Evolutionary conservation across 2,888 invertebrate species (phyloP).

Genomic region (Caenorhabditis angaria): DNA sequence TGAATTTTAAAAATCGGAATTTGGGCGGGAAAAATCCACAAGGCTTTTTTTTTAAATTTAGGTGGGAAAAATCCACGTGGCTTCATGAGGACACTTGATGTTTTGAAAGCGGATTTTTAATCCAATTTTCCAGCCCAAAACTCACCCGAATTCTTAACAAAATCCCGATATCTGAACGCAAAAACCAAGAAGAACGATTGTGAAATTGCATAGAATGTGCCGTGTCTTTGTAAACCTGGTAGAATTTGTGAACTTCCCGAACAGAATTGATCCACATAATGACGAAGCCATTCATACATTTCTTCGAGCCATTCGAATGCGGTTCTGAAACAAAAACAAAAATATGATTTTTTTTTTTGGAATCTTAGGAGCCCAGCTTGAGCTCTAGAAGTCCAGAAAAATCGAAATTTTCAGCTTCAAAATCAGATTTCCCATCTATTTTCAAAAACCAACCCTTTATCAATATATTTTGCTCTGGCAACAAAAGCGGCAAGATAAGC

Average conservation of each 20-base stretch:
- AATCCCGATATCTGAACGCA: conserved; percentile 86
- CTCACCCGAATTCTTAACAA: conserved; percentile 76
- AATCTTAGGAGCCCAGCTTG: too few species aligned
- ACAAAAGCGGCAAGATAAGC: conserved; percentile 63
- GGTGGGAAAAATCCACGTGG: too few species aligned
- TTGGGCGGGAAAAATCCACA: too few species aligned
- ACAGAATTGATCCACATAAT: conserved; percentile 57
- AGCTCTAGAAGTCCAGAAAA: too few species aligned
- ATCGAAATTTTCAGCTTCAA: too few species aligned
- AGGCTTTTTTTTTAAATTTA: background rate
- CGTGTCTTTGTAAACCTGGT: conserved; percentile 76
- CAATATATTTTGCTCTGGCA: conserved; percentile 61
- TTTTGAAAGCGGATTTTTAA: too few species aligned
- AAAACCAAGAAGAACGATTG: conserved; percentile 92
- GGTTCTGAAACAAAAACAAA: conserved; percentile 37
- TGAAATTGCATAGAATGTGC: conserved; percentile 89
- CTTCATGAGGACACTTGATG: background rate
- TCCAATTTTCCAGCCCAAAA: too few species aligned
- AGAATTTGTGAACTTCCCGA: conserved; percentile 37
- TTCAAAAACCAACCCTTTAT: conserved; percentile 43
- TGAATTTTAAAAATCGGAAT: too few species aligned
- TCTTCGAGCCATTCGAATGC: conserved; percentile 55
- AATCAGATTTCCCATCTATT: too few species aligned
- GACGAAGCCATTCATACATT: conserved; percentile 59
- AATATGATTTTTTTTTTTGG: background rate